Base-by-base conservation (phyloP, 1,140 invertebrate genomes). In the Macrotrachela quadricornifera region DNA sequence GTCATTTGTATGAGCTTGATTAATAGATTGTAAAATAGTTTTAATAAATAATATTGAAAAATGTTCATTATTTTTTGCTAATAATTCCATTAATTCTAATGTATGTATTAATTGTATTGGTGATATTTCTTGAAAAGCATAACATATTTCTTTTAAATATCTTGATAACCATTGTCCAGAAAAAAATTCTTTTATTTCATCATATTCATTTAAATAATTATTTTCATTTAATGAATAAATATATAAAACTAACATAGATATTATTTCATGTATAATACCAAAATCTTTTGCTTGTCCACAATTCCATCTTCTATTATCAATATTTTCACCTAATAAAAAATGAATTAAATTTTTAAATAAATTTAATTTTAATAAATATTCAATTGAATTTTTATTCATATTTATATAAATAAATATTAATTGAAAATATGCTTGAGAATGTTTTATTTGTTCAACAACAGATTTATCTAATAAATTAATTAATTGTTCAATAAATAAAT, bases 221-320 rank as follows among this genome's bases (percentile, higher is more conserved):
- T 30, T 30, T 8, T 30, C 8, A 30, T 30, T 30, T 30, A 8
- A 2, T 4, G 2, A 30, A 30, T 8, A 30, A 30, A 65, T 64
- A n/a, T n/a, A n/a, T 21, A 70, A 61, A 17, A 71, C 62, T n/a
- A 74, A 59, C 15, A 62, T 61, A 15, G 71, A 68, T 50, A 72
- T 57, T 15, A 64, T 64, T 41, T 61, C 60, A 57, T 74, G 71
- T 12, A 73, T 61, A 50, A 62, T 59, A 13, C 60, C 65, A 61
- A 73, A 71, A 47, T 74, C 71, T 49, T 68, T 56, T 10, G 66
- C 63, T 58, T 74, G 72, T n/a, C 69, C 59, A 38, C 67, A 64
- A 47, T 63, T 71, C 70, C 70, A 36, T 42, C 30, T 21, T n/a
- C 42, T 12, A 9, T 50, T 16, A n/a, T 17, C 12, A 12, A 50